phyloP scores from a whole-genome alignment of 1,140 invertebrate genomes.

The Batillaria attramentaria region DNA sequence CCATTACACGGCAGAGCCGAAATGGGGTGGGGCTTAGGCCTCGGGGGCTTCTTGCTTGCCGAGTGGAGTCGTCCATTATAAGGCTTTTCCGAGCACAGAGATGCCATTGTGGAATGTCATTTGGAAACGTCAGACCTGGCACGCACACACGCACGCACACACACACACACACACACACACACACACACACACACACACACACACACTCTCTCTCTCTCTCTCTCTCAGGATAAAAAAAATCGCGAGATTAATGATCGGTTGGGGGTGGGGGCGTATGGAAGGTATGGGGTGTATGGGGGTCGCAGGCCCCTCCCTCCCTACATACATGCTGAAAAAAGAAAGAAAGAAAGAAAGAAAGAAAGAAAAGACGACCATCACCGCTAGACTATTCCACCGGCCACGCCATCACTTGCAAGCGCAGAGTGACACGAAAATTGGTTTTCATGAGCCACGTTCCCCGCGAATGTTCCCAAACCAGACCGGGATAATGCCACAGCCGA shows the following conservation, averaged over 20 bases:
- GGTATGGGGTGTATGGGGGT: no score
- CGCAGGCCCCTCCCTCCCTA: no score
- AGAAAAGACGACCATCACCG: neutral
- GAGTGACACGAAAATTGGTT: slow-evolving; percentile 4
- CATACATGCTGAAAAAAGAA: neutral
- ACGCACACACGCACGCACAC: slow-evolving; percentile 19
- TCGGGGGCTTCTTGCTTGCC: no score
- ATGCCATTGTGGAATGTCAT: no score
- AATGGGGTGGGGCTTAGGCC: no score
- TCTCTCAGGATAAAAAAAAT: neutral
- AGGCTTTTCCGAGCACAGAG: no score
- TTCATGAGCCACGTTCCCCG: neutral
- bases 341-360: neutral
- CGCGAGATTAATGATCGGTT: no score
- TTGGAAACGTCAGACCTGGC: no score
- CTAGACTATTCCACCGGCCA: no score
- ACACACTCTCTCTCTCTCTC: neutral
- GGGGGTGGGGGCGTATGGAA: no score
- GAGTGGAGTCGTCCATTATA: no score
- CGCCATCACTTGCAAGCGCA: neutral
- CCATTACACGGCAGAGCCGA: no score
- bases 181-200: neutral
- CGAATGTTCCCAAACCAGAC: neutral
- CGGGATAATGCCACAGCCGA: neutral
- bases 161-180: neutral